Evolutionary conservation across 2,888 invertebrate genomes (phyloP).

Genomic region (Cryptosula pallasiana): DNA sequence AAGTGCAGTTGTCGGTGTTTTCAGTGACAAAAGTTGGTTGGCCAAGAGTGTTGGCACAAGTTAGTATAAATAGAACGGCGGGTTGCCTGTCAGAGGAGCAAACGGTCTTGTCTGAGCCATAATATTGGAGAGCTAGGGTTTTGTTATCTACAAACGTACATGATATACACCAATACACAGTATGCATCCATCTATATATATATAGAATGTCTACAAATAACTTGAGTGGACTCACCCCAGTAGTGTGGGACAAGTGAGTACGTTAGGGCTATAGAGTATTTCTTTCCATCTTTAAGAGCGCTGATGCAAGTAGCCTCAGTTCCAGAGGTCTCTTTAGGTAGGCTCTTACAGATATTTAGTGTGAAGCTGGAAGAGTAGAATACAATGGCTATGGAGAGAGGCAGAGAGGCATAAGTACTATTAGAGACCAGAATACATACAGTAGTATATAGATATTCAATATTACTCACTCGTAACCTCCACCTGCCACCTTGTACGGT

Average conservation of each 20-base stretch:
- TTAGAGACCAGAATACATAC: neutral
- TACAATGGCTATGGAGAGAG: no score
- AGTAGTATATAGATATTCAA: neutral
- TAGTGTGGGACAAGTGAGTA: neutral
- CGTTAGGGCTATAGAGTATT: neutral
- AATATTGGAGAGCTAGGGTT: neutral
- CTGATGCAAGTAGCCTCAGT: neutral
- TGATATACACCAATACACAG: no score
- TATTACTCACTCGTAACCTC: neutral
- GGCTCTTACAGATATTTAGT: neutral
- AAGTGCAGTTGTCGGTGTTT: neutral
- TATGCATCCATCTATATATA: no score
- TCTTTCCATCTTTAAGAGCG: neutral
- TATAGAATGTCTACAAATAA: no score
- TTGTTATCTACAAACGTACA: neutral
- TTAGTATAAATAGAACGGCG: neutral
- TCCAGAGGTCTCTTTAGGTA: neutral
- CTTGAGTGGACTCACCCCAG: no score
- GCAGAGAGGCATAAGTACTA: neutral
- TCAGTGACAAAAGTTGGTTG: neutral
- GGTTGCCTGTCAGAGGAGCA: neutral
- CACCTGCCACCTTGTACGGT: neutral
- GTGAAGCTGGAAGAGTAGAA: no score
- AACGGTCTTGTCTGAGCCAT: neutral
- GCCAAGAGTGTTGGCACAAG: neutral